Evolutionary conservation across 1,140 invertebrate genomes (phyloP).

Genomic region (Pogonognathellus flavescens): DNA sequence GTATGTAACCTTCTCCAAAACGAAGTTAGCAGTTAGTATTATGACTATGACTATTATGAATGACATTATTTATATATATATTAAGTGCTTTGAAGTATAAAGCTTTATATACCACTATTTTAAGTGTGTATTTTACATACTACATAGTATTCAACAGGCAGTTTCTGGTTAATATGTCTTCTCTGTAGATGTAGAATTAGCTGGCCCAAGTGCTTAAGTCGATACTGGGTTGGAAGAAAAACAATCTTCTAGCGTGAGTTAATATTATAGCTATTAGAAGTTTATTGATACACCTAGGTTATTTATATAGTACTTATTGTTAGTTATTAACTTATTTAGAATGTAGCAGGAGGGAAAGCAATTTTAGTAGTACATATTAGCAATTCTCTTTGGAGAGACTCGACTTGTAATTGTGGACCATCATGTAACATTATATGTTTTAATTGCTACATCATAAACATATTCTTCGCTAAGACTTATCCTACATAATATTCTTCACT

Average conservation of each 20-base stretch:
- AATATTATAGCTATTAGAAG: neutral
- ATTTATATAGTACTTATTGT: neutral
- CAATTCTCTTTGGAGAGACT: neutral
- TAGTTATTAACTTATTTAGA: neutral
- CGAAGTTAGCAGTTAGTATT: too few species aligned
- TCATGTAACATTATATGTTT: neutral
- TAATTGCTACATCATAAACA: neutral
- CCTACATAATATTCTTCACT: conserved; percentile 56
- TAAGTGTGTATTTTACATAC: too few species aligned
- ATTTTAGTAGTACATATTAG: neutral
- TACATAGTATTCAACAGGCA: conserved; percentile 20
- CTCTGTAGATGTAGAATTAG: neutral
- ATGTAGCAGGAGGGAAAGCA: neutral
- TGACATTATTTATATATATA: too few species aligned
- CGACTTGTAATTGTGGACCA: neutral
- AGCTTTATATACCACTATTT: too few species aligned
- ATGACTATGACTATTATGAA: too few species aligned
- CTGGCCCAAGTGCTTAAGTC: neutral
- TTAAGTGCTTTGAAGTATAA: too few species aligned
- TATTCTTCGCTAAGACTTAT: neutral
- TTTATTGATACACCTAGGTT: neutral
- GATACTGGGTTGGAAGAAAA: too few species aligned
- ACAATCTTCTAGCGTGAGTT: neutral
- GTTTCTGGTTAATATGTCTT: conserved; percentile 4
- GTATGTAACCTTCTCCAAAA: too few species aligned